These are phyloP conservation scores for Athrips mouffetella DNA, from an alignment of 2,888 invertebrate species.

Conservation along the genomic window DNA sequence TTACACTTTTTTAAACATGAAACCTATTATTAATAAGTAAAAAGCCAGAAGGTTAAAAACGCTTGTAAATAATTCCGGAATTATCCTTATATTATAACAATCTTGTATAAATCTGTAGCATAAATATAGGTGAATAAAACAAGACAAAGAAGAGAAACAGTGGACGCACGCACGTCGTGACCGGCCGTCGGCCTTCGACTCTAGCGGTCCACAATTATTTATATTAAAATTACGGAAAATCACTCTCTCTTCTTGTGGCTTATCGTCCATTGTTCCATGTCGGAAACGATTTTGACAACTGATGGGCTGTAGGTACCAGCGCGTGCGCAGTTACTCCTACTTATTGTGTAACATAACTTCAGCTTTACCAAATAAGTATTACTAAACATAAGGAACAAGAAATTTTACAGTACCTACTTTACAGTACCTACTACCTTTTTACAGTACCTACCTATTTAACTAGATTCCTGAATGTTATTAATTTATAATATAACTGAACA, in stretches of 20 bases:
- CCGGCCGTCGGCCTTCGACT: constrained; percentile 52
- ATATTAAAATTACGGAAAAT: constrained; percentile 61
- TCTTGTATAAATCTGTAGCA: neutral
- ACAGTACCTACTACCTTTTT: no score
- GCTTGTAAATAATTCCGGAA: no score
- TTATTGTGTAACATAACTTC: neutral
- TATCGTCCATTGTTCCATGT: constrained; percentile 52
- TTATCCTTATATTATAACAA: no score
- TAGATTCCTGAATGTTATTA: no score
- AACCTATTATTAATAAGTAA: no score
- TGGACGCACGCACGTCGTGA: constrained; percentile 46
- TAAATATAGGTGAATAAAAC: neutral
- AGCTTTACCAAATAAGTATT: neutral
- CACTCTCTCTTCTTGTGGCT: constrained; percentile 45
- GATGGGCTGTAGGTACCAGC: constrained; percentile 39
- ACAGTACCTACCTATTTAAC: no score
- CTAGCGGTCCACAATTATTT: constrained; percentile 55
- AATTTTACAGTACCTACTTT: no score
- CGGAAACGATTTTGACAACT: constrained; percentile 53
- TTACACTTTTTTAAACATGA: no score
- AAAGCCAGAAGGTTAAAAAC: no score
- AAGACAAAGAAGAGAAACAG: constrained; percentile 17
- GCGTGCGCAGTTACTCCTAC: constrained; percentile 22
- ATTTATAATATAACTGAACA: no score
- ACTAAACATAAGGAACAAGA: no score